Evolutionary conservation across 2,888 invertebrate genomes (phyloP), one percentile per base, ranked within the genome.

Genomic region (Cantharis lateralis): DNA sequence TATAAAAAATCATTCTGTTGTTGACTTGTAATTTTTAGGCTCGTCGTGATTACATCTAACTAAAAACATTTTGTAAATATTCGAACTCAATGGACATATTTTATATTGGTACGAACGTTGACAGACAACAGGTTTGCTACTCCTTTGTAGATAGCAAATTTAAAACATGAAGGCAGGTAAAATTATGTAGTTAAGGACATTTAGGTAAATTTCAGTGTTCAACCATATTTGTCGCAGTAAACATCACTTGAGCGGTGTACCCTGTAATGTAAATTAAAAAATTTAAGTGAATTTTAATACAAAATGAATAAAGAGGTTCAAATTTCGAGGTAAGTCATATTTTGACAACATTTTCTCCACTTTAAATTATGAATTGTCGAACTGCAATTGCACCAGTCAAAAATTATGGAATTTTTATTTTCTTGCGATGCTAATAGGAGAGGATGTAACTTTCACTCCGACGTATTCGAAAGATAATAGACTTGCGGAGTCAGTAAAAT

Each of bases 131-230:
- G 48, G 48, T 48, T 48, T 48, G 48, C 48, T 48, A 48, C 48
- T 48, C 48, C 48, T 48, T 48, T 48, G 48, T 48, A 7, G 48
- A 48, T 48, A n/a, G 48, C 48, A 48, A 48, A 48, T 48, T 48
- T 48, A 48, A 48, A 48, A 48, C n/a, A 48, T 48, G 48, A 48
- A 48, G n/a, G 74, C 77, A 77, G 77, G 77, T 77, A 77, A 77
- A 77, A 74, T 71, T 32, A 32, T 48, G 5, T 70, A 10, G 15
- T 66, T 72, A 48, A 62, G 9, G 61, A 72, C 16, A 48, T 71
- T 63, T 63, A 73, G 70, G 73, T 71, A 77, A 66, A 64, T 28
- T 15, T 63, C 64, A 73, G 74, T 77, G n/a, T 18, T 15, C 68
- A 69, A 71, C 24, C 48, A 71, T 68, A 74, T 15, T 24, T 71